Conservation (phyloP, 2,113 vertebrate genomes). For the Uropsilus gracilis region DNA sequence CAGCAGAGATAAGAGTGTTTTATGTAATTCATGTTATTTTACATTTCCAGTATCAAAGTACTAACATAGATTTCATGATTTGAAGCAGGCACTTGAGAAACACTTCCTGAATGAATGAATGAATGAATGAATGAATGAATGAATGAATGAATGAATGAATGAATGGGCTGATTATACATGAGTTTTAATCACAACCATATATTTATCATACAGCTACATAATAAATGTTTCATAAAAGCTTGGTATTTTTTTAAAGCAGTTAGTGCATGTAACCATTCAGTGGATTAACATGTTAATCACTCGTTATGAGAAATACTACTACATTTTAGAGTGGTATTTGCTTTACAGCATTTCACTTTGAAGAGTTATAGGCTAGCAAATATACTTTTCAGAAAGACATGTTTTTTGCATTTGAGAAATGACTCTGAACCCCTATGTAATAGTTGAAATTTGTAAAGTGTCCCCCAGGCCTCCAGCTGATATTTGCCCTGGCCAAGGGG, state of each 20-base stretch:
- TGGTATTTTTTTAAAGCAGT: neutral
- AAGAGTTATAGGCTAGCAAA: neutral
- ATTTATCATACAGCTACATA: neutral
- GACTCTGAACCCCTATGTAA: neutral
- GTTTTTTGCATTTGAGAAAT: conserved; percentile 42
- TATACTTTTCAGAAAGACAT: neutral
- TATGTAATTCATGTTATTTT: neutral
- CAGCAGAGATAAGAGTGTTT: neutral
- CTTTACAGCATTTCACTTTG: conserved; percentile 42
- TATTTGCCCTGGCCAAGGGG: conserved; percentile 33
- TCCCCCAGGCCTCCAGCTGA: neutral
- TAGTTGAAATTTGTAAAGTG: conserved; percentile 38
- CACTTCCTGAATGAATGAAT: neutral
- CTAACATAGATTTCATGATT: neutral
- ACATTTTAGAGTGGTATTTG: conserved; percentile 40
- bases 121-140: too few species aligned
- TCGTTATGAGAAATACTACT: neutral
- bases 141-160: too few species aligned
- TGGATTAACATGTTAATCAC: neutral
- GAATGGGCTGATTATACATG: neutral
- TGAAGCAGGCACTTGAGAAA: neutral
- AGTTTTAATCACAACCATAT: neutral
- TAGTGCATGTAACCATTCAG: neutral
- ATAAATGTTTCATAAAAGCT: neutral
- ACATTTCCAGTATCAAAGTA: neutral